Percentiles rank a stretch among this genome's conserved stretches.
Conservation (phyloP, 2,113 vertebrate genomes). For the Lamprologus ornatipinnis region DNA sequence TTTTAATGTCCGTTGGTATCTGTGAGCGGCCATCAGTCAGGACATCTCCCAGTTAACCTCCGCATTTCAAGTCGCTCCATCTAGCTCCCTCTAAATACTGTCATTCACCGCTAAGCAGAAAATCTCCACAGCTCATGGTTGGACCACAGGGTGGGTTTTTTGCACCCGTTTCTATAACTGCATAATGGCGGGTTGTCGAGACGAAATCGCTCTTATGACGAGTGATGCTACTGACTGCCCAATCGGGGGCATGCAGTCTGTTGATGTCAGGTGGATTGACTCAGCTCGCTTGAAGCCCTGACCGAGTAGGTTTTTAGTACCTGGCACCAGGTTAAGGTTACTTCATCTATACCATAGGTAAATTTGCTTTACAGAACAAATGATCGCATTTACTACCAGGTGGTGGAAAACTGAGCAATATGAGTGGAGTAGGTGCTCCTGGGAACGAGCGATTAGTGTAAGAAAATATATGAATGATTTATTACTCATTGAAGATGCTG, state of each 20-base stretch:
- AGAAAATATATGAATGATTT: background rate
- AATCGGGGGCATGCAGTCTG: background rate
- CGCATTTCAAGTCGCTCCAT: background rate
- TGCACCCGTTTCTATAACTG: background rate
- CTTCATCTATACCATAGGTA: background rate
- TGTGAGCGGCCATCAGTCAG: background rate
- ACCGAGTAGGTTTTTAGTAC: background rate
- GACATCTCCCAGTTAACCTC: background rate
- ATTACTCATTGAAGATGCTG: background rate
- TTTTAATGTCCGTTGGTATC: background rate
- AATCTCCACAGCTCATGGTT: accelerated
- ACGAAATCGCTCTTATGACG: background rate
- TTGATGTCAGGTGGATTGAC: background rate
- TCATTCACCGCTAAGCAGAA: background rate
- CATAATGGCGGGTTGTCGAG: background rate
- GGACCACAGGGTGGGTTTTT: background rate
- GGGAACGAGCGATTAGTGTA: background rate
- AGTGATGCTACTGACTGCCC: background rate
- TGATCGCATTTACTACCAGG: background rate
- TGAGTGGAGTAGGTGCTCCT: background rate
- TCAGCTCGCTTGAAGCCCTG: background rate
- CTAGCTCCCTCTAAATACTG: background rate
- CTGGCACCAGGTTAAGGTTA: background rate
- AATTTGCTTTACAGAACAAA: background rate
- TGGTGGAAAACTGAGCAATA: background rate